Conservation (phyloP, 2,113 vertebrate genomes). For the Sander vitreus region DNA sequence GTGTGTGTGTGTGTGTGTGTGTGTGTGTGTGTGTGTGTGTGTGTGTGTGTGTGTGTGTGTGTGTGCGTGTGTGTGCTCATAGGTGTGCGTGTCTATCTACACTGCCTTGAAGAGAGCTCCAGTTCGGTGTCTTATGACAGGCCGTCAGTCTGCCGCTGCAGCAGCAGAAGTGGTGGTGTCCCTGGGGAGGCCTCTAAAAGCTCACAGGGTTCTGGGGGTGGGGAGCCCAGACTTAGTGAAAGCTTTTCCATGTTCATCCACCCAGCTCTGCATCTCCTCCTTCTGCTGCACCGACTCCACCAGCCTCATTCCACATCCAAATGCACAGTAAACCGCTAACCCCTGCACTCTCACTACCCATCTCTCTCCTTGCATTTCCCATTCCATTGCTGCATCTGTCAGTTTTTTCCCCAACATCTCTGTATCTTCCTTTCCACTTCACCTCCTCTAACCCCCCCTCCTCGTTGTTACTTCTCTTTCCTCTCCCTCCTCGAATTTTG, state of each 20-base stretch:
- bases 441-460: conserved; percentile 55
- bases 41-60: no score
- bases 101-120: conserved; percentile 43
- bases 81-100: conserved; percentile 4
- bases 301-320: conserved; percentile 59
- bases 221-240: conserved; percentile 75
- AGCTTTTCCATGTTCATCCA: conserved; percentile 85
- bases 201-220: conserved; percentile 67
- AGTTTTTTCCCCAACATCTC: conserved; percentile 62
- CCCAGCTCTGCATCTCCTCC: conserved; percentile 58
- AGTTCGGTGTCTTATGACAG: conserved; percentile 66
- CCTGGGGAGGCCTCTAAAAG: conserved; percentile 80
- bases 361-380: conserved; percentile 43
- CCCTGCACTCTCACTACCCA: conserved; percentile 49
- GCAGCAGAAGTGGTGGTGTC: conserved; percentile 62
- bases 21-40: conserved; percentile 5
- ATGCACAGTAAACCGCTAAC: conserved; percentile 66
- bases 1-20: no score
- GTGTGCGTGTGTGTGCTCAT: conserved; percentile 1
- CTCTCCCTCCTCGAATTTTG: conserved; percentile 42
- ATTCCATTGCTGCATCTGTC: conserved; percentile 68
- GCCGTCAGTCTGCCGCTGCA: conserved; percentile 69
- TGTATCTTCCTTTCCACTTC: conserved; percentile 75
- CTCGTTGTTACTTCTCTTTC: conserved; percentile 39
- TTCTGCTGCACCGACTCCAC: conserved; percentile 25